Conservation (phyloP, 2,888 invertebrate genomes). For the Toxonevra muliebris region DNA sequence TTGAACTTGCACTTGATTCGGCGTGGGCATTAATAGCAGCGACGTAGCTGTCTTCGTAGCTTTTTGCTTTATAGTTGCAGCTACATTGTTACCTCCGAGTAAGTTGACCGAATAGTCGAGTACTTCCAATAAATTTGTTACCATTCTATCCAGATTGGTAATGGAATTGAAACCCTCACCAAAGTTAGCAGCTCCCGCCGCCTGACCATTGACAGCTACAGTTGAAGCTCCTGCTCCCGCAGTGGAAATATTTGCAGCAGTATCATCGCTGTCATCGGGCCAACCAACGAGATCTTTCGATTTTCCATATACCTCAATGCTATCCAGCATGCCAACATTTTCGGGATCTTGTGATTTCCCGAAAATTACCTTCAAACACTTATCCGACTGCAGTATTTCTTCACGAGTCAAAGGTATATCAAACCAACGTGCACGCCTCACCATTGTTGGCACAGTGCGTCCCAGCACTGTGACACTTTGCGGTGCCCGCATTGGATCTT, state of each 20-base stretch:
- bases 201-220: constrained; percentile 33
- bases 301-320: constrained; percentile 94
- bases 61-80: constrained; percentile 67
- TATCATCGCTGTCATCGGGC: constrained; percentile 94
- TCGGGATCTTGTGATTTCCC: constrained; percentile 88
- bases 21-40: constrained; percentile 74
- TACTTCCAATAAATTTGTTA: constrained; percentile 75
- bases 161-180: constrained; percentile 57
- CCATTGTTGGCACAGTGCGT: constrained; percentile 75
- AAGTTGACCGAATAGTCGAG: constrained; percentile 77
- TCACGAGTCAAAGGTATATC: constrained; percentile 94
- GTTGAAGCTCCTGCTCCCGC: constrained; percentile 62
- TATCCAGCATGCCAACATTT: constrained; percentile 91
- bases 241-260: constrained; percentile 49
- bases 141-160: constrained; percentile 68
- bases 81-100: constrained; percentile 65
- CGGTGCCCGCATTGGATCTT: constrained; percentile 62
- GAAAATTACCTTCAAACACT: constrained; percentile 84
- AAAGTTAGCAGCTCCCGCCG: constrained; percentile 38
- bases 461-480: constrained; percentile 66
- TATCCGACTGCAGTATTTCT: constrained; percentile 91
- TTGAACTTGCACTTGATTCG: constrained; percentile 76
- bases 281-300: constrained; percentile 96
- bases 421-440: constrained; percentile 88
- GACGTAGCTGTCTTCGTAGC: constrained; percentile 72